Percentiles rank a stretch among this genome's conserved stretches.
These are phyloP conservation scores for Lepidurus couesii DNA, from an alignment of 1,140 invertebrate genomes.

Conservation along the genomic window DNA sequence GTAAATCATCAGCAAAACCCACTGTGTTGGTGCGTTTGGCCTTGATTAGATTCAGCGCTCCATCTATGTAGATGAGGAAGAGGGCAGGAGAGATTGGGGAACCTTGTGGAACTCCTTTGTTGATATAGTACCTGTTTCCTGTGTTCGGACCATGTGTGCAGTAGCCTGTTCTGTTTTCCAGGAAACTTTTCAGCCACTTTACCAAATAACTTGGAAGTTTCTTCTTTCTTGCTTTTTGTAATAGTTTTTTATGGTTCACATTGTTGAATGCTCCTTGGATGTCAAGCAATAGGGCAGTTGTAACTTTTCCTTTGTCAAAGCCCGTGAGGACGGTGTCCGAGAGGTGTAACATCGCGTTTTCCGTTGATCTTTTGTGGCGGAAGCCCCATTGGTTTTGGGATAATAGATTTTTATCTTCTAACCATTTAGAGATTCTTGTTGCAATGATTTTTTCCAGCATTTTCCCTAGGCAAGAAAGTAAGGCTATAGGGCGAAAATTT, in stretches of 20 bases:
- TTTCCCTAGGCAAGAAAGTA: conserved; percentile 21
- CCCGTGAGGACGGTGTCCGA: neutral
- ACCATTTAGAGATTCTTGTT: neutral
- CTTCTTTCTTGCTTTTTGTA: neutral
- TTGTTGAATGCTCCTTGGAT: conserved; percentile 15
- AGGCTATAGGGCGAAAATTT: conserved; percentile 15
- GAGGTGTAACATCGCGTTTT: conserved; percentile 10
- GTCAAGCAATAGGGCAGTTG: conserved; percentile 8
- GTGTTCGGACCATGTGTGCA: neutral
- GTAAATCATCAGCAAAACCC: conserved; percentile 27
- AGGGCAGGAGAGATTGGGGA: neutral
- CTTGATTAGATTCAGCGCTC: conserved; percentile 20
- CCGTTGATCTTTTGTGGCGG: conserved; percentile 14
- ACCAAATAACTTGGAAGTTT: neutral
- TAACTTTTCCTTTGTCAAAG: conserved; percentile 27
- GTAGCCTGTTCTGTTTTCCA: conserved; percentile 19
- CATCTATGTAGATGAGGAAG: conserved; percentile 24
- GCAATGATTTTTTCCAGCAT: conserved; percentile 23
- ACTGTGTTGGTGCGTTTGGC: neutral
- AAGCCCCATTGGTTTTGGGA: conserved; percentile 23
- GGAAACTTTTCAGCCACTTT: conserved; percentile 24
- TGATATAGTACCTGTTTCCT: neutral
- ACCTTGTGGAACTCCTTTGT: conserved; percentile 15
- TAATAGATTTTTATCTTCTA: neutral
- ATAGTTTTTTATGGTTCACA: neutral